Evolutionary conservation across 2,113 vertebrate genomes (phyloP).

Genomic region (Lethenteron camtschaticum): DNA sequence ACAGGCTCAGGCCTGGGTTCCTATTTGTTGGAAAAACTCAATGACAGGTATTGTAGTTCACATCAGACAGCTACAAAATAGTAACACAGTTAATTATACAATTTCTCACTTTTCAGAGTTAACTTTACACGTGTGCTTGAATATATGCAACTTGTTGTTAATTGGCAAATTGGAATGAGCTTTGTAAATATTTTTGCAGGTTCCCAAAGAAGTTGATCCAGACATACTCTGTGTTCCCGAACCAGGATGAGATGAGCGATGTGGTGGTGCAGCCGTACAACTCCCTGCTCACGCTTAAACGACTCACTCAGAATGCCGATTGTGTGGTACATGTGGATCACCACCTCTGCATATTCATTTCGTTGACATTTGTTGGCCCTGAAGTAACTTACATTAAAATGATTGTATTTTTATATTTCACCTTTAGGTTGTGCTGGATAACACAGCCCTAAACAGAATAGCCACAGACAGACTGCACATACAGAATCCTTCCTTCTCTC

Average conservation of each 20-base stretch:
- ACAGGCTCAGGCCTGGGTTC: conserved; percentile 86
- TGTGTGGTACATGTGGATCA: conserved; percentile 49
- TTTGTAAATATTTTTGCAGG: conserved; percentile 19
- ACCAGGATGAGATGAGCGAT: conserved; percentile 96
- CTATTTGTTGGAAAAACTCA: conserved; percentile 80
- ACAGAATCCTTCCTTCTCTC: conserved; percentile 85
- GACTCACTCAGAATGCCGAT: conserved; percentile 89
- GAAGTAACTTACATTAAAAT: background rate
- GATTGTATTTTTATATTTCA: background rate
- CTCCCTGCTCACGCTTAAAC: conserved; percentile 77
- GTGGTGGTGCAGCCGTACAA: conserved; percentile 95
- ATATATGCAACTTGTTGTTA: too few species aligned
- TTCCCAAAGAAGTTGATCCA: conserved; percentile 97
- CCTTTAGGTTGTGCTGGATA: conserved; percentile 76
- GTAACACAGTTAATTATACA: too few species aligned
- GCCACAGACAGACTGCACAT: conserved; percentile 84
- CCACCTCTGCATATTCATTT: too few species aligned
- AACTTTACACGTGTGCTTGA: too few species aligned
- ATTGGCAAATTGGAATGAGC: background rate
- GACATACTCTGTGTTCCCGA: conserved; percentile 92
- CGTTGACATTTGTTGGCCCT: background rate
- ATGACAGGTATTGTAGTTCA: conserved; percentile 45
- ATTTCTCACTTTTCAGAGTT: too few species aligned
- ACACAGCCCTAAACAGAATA: conserved; percentile 76
- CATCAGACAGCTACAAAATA: too few species aligned